Base-by-base conservation (phyloP, 2,888 invertebrate species). In the Drosophila merina region DNA sequence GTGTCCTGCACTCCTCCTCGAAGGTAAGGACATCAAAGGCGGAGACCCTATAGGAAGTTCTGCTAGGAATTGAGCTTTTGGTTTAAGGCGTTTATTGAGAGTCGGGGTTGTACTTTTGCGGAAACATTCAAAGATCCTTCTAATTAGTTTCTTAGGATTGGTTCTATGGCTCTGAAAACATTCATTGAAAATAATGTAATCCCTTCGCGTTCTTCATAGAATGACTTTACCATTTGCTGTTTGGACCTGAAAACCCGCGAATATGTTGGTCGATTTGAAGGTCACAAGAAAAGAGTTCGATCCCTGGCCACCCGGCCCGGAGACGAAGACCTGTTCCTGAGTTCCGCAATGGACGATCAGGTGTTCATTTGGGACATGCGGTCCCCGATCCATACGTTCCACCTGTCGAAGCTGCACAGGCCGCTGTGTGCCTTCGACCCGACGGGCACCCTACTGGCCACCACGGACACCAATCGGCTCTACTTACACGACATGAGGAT, bases 281-380 rank as follows among this genome's bases (percentile, higher is more conserved):
- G 55, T 0, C 84, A 81, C 14, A 4, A 40, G 0, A 31, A 45
- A 5, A 10, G 14, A 2, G 51, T 71, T 0, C 49, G 50, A 1
- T 12, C 26, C 4, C 12, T 81, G 3, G 45, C 45, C 31, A 55
- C 64, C 4, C 78, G 68, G 54, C 81, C 80, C 0, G 60, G 49
- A 0, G 56, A 42, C 33, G 12, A 59, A 8, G 8, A 78, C 28
- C 20, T 71, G 0, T 80, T 80, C 20, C 3, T 78, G 0, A 78
- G 69, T 2, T 52, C 72, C 3, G 81, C 72, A 0, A n/a, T 33
- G 20, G 84, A 81, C 59, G 58, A 71, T 28, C 30, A 52, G 2
- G 31, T 84, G 0, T 31, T 62, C 0, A 4, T 84, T 56, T 82
- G 81, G 81, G 84, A 81, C 57, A 7, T 73, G 3, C 76, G 81